phyloP scores from a whole-genome alignment of 1,140 invertebrate genomes.

The Platorchestia sp. region DNA sequence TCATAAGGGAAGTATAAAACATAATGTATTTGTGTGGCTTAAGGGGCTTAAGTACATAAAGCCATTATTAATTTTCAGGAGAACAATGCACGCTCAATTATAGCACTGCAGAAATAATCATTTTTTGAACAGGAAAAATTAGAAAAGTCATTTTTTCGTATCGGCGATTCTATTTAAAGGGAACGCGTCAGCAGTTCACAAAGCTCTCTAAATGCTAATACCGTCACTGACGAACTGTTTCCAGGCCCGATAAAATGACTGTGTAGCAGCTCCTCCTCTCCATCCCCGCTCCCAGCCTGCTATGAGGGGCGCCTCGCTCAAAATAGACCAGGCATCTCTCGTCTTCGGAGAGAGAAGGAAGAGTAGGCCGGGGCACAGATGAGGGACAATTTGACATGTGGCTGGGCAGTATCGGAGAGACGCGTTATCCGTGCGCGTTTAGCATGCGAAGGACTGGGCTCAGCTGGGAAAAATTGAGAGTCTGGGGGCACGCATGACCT shows the following conservation, averaged over 20 bases:
- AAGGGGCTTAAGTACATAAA: too few species aligned
- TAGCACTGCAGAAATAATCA: background rate
- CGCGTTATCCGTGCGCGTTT: background rate
- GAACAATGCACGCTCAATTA: background rate
- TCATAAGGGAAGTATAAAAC: too few species aligned
- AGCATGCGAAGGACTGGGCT: background rate
- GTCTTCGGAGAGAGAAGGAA: background rate
- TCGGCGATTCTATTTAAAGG: background rate
- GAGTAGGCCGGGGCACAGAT: background rate
- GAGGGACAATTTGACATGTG: background rate
- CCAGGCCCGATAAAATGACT: background rate
- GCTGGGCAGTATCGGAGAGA: background rate
- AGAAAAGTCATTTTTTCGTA: background rate
- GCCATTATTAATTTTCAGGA: background rate
- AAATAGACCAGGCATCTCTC: background rate
- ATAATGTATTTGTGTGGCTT: too few species aligned
- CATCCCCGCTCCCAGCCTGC: background rate
- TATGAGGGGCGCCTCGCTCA: background rate
- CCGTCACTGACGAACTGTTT: background rate
- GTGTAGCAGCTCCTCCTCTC: background rate
- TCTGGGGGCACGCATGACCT: background rate
- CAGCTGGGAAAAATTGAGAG: background rate
- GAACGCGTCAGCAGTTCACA: background rate
- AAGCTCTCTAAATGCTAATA: constrained; percentile 9
- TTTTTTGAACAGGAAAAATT: background rate